Base-by-base conservation (phyloP, 1,140 invertebrate species). In the Bombus breviceps region DNA sequence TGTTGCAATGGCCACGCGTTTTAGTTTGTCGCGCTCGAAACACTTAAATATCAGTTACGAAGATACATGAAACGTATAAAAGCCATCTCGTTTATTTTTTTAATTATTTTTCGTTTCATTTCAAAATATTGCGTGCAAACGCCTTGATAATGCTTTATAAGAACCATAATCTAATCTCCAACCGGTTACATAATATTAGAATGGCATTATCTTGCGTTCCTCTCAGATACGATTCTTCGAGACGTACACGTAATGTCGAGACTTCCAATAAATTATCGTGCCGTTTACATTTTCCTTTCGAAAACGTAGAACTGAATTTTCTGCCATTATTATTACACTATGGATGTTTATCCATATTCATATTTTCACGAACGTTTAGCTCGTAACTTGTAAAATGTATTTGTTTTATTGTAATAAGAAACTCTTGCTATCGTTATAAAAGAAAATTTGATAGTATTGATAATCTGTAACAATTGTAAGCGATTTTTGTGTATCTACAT, bases 151-250 rank as follows among this genome's bases (percentile, higher is more conserved):
- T 57, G 37, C 68, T 73, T 41, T 73, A 34, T 28, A 62, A 81
- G 18, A 62, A 71, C 12, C 22, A 13, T 43, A 73, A 81, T 74
- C 80, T 81, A 81, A 74, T 81, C 80, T 53, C 3, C 6, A n/a
- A 3, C 4, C 12, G 15, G 22, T 81, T 81, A 80, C 15, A 80
- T 82, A 75, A 75, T 82, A 82, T 62, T 41, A 64, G 34, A 72
- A 75, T 75, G 53, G 59, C 71, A 66, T 66, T 82, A 82, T 75
- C 74, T 73, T 41, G 5, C 34, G 37, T 9, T 41, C 2, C 15
- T 28, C 34, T 81, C 15, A 25, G 18, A 41, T 72, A 72, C 37
- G 28, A 59, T 62, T 77, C 32, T 57, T 10, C 47, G 34, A 37
- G 22, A 8, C 41, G 28, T 32, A n/a, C 13, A n/a, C 12, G 28